Conservation (phyloP, 2,797 vertebrate genomes). For the Diplodus puntazzo region DNA sequence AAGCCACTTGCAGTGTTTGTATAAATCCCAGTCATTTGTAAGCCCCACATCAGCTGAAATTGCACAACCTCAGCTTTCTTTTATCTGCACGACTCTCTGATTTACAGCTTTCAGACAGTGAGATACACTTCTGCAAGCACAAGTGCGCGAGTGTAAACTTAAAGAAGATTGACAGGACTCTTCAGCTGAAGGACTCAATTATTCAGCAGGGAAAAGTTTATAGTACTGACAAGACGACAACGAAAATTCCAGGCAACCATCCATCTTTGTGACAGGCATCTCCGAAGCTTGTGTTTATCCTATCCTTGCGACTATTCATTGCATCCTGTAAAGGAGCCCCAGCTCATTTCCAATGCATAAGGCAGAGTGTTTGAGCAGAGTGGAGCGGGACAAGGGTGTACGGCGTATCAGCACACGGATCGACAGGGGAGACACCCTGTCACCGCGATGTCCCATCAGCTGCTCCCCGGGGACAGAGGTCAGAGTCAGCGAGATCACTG, state of each 20-base stretch:
- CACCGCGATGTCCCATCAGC: constrained; percentile 65
- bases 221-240: constrained; percentile 61
- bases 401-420: constrained; percentile 62
- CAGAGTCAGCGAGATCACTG: constrained; percentile 66
- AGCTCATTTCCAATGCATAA: constrained; percentile 74
- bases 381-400: constrained; percentile 58
- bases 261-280: constrained; percentile 66
- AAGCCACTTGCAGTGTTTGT: background rate
- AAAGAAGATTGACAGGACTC: constrained; percentile 59
- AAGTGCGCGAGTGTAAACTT: constrained; percentile 34
- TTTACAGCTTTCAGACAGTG: constrained; percentile 38
- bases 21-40: background rate
- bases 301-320: constrained; percentile 42
- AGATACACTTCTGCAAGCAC: constrained; percentile 44
- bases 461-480: constrained; percentile 70
- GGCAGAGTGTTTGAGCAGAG: constrained; percentile 48
- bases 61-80: constrained; percentile 21
- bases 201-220: constrained; percentile 70
- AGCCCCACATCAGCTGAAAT: constrained; percentile 8
- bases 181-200: constrained; percentile 64
- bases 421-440: constrained; percentile 77
- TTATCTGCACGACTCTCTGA: constrained; percentile 11
- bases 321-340: constrained; percentile 44
- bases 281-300: constrained; percentile 62
- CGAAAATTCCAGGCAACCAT: constrained; percentile 58